Percentiles rank a stretch among this genome's conserved stretches.
phyloP scores from a whole-genome alignment of 2,797 vertebrate genomes.

The Balearica regulorum region DNA sequence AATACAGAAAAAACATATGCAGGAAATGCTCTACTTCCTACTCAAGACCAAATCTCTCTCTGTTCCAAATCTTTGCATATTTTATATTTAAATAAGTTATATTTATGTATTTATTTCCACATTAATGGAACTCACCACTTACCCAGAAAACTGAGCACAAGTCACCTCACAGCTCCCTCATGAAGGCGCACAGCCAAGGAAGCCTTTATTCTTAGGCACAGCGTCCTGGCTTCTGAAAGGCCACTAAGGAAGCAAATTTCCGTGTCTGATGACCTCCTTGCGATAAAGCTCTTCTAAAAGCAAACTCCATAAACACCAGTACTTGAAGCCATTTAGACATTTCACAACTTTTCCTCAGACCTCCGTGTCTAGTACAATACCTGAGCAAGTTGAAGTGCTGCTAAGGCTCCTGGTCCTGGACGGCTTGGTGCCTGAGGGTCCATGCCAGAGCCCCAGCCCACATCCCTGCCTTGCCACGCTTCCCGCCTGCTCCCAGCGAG shows the following conservation, averaged over 20 bases:
- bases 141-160: neutral
- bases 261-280: neutral
- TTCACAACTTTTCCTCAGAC: neutral
- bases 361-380: neutral
- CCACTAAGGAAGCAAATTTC: neutral
- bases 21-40: neutral
- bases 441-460: neutral
- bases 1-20: neutral
- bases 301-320: neutral
- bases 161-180: neutral
- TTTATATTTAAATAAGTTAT: neutral
- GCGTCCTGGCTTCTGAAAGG: neutral
- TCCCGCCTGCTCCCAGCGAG: rapidly evolving
- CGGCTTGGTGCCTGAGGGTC: neutral
- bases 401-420: neutral
- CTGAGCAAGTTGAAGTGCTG: neutral
- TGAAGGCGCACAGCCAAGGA: neutral
- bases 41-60: neutral
- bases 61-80: neutral
- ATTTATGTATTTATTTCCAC: neutral
- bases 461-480: neutral
- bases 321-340: neutral
- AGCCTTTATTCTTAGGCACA: neutral
- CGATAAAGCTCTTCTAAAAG: neutral
- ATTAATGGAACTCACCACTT: neutral